Conservation (phyloP, 2,113 vertebrate species). For the Pardalotus punctatus region DNA sequence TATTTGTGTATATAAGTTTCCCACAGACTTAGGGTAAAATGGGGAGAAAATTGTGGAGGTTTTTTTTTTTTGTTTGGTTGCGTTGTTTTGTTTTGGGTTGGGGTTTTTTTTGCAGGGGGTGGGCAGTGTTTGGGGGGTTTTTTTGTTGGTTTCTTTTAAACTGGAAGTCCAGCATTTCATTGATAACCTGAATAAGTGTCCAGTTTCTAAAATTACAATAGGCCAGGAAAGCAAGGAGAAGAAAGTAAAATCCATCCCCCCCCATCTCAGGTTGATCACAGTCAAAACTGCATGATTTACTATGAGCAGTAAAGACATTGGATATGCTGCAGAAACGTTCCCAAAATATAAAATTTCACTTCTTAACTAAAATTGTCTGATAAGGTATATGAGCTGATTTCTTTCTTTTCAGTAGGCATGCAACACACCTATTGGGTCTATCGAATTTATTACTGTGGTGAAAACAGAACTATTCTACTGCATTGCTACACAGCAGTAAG, state of each 20-base stretch:
- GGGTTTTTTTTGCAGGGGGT: too few species aligned
- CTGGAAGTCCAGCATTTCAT: not conserved
- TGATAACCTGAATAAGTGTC: not conserved
- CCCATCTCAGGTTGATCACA: not conserved
- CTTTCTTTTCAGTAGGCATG: not conserved
- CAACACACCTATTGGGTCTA: not conserved
- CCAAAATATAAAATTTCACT: not conserved
- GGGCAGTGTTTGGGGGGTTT: not conserved
- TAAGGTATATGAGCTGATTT: not conserved
- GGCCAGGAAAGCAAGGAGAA: not conserved
- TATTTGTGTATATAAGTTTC: not conserved
- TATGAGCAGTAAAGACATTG: not conserved
- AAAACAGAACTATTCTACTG: not conserved
- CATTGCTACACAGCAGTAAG: not conserved
- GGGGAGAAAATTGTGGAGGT: accelerated
- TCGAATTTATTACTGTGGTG: not conserved
- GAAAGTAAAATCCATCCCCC: not conserved
- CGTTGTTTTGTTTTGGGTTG: not conserved
- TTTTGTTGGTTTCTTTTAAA: not conserved
- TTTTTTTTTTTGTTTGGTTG: not conserved
- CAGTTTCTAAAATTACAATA: not conserved
- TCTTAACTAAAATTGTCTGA: not conserved
- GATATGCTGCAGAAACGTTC: not conserved
- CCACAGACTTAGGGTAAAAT: not conserved
- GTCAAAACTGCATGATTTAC: not conserved